Evolutionary conservation across 2,888 invertebrate species (phyloP).

Genomic region (Hylaea fasciaria): DNA sequence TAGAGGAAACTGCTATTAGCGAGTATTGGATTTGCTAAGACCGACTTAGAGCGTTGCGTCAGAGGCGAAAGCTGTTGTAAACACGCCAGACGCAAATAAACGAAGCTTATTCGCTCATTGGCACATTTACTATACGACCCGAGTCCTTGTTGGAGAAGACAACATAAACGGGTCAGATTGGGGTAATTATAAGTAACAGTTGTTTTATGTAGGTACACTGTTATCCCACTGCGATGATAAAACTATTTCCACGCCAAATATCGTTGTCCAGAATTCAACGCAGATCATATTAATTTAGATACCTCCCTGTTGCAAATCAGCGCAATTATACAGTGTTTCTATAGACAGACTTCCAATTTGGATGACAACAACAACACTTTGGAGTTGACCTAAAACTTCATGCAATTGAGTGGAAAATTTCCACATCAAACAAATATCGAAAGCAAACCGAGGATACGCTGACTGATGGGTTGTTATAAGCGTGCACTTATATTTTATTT

Average conservation of each 20-base stretch:
- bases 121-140: conserved; percentile 55
- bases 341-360: no score
- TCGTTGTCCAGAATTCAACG: no score
- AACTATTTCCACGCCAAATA: neutral
- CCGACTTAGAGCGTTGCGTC: conserved; percentile 69
- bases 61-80: conserved; percentile 73
- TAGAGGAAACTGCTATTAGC: conserved; percentile 14
- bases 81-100: conserved; percentile 79
- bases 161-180: conserved; percentile 22
- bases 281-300: no score
- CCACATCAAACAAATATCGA: neutral
- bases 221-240: neutral
- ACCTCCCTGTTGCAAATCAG: no score
- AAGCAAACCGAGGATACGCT: neutral
- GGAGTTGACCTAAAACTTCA: no score
- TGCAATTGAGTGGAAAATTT: neutral
- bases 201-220: neutral
- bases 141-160: conserved; percentile 34
- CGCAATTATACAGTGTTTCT: no score
- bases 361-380: no score
- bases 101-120: conserved; percentile 64
- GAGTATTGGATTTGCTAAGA: conserved; percentile 30
- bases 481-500: conserved; percentile 9
- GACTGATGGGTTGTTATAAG: conserved; percentile 8
- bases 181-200: conserved; percentile 18